Conservation (phyloP, 2,113 vertebrate genomes). For the Aegotheles bennettii region DNA sequence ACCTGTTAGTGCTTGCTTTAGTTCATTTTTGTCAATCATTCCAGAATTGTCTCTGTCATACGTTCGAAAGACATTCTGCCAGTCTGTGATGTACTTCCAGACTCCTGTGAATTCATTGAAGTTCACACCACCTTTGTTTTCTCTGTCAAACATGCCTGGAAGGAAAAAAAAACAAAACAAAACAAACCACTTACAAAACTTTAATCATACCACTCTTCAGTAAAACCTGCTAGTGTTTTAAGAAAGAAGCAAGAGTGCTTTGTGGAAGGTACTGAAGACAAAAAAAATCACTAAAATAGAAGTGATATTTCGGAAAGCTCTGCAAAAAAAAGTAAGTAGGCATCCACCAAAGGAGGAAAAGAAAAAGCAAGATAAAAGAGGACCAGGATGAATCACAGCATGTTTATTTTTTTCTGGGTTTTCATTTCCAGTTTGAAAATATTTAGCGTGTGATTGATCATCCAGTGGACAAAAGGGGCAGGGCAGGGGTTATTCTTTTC, state of each 20-base stretch:
- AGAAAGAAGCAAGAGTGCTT: neutral
- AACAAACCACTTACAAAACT: neutral
- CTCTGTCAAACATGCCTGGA: conserved; percentile 97
- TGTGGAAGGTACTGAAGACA: neutral
- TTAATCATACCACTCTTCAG: neutral
- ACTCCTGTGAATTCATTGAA: conserved; percentile 96
- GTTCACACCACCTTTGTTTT: conserved; percentile 96
- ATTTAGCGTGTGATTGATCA: neutral
- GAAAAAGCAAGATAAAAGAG: neutral
- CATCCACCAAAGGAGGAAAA: neutral
- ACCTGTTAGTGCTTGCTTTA: conserved; percentile 95
- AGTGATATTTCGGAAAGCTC: neutral
- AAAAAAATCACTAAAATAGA: neutral
- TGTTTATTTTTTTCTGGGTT: neutral
- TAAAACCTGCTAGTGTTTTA: neutral
- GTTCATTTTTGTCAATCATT: conserved; percentile 96
- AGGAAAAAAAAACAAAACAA: neutral
- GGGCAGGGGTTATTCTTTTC: neutral
- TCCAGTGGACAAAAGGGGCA: neutral
- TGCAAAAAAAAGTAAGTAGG: neutral
- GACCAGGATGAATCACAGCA: neutral
- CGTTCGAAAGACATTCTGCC: conserved; percentile 97
- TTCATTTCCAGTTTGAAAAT: neutral
- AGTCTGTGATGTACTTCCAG: conserved; percentile 98
- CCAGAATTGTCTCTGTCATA: conserved; percentile 97